These are phyloP conservation scores for Neogale vison DNA, from an alignment of 2,113 vertebrate genomes.

Conservation along the genomic window DNA sequence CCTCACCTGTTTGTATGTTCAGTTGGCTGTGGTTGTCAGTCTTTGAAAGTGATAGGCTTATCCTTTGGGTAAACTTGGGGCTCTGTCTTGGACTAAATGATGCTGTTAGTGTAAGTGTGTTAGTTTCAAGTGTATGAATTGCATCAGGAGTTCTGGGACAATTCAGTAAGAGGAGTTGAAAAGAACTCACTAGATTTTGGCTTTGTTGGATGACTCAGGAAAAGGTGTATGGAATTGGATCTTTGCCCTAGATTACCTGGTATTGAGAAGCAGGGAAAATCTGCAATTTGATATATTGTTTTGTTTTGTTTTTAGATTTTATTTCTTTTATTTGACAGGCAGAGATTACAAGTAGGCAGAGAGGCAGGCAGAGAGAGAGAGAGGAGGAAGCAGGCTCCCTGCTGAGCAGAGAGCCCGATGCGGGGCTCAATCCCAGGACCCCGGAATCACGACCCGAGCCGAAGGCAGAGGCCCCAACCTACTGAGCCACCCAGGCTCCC, in stretches of 20 bases:
- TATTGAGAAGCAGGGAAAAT: not conserved
- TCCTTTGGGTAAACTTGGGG: not conserved
- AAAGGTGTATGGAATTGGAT: not conserved
- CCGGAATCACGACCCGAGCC: too few species aligned
- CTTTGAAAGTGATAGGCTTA: not conserved
- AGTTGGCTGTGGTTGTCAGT: not conserved
- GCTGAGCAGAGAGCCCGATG: too few species aligned
- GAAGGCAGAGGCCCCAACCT: too few species aligned
- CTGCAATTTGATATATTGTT: not conserved
- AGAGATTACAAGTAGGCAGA: too few species aligned
- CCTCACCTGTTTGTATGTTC: not conserved
- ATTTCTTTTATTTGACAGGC: too few species aligned
- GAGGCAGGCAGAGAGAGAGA: too few species aligned
- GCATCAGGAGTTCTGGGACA: rapidly evolving
- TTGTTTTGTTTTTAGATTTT: too few species aligned
- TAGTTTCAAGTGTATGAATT: not conserved
- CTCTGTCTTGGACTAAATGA: not conserved
- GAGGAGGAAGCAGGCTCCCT: too few species aligned
- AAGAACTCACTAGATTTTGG: not conserved
- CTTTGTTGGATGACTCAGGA: not conserved
- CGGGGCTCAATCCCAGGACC: too few species aligned
- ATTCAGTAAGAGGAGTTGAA: not conserved
- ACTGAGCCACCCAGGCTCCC: too few species aligned
- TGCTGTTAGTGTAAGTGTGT: not conserved
- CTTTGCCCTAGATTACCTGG: not conserved